These are phyloP conservation scores for Knipowitschia caucasica DNA, from an alignment of 2,797 vertebrate genomes.

Conservation along the genomic window DNA sequence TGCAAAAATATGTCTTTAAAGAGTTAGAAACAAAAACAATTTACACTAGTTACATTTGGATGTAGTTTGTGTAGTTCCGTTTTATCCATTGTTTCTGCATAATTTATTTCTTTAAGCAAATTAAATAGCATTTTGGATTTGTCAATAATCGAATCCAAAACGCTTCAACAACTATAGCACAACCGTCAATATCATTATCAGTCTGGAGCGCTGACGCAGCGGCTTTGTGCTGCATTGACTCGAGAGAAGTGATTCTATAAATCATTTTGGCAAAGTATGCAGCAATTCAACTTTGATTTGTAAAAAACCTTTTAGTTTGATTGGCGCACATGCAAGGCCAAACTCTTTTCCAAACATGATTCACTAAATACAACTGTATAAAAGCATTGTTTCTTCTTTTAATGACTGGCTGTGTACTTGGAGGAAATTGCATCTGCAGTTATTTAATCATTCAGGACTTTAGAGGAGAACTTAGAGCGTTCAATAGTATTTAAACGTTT, in stretches of 20 bases:
- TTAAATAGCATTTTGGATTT: too few relatives aligned
- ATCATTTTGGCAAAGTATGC: constrained; percentile 29
- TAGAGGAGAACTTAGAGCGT: constrained; percentile 2
- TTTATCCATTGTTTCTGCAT: not conserved
- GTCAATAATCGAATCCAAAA: not conserved
- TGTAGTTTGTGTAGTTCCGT: too few relatives aligned
- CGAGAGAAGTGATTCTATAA: constrained; percentile 21
- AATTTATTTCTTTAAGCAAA: not conserved
- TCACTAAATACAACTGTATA: not conserved
- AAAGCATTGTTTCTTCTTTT: constrained; percentile 1
- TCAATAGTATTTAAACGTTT: constrained; percentile 2
- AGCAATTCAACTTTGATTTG: constrained; percentile 41
- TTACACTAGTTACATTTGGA: too few relatives aligned
- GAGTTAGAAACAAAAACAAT: too few relatives aligned
- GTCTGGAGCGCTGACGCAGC: constrained; percentile 29
- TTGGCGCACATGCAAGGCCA: constrained; percentile 35
- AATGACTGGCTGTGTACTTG: constrained; percentile 9
- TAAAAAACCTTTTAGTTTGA: constrained; percentile 58
- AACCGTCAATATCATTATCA: constrained; percentile 4
- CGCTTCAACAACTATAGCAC: constrained; percentile 30
- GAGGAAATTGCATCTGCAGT: not conserved
- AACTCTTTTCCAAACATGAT: constrained; percentile 1
- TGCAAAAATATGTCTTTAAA: too few relatives aligned
- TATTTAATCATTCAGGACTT: constrained; percentile 2
- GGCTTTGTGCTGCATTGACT: constrained; percentile 4